phyloP scores from a whole-genome alignment of 2,888 invertebrate species.

The Hemicrepidius hirtus region DNA sequence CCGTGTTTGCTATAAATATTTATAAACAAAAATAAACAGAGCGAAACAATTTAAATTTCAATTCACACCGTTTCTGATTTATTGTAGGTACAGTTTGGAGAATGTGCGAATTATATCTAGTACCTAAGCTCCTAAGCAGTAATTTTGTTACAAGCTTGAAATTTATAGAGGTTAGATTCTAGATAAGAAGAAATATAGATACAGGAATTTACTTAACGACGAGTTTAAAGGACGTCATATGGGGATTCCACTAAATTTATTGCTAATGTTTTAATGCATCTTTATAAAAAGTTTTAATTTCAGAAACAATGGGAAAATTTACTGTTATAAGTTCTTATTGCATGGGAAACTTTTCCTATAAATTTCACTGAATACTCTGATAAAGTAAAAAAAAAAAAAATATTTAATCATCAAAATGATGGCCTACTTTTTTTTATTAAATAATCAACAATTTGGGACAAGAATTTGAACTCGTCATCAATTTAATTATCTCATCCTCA shows the following conservation, averaged over 20 bases:
- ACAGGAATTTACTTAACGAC: conserved; percentile 29
- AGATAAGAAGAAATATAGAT: conserved; percentile 39
- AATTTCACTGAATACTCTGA: no score
- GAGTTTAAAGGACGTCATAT: conserved; percentile 25
- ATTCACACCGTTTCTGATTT: background rate
- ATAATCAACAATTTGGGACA: no score
- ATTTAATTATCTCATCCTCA: no score
- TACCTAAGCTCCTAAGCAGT: background rate
- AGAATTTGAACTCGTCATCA: no score
- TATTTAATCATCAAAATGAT: no score
- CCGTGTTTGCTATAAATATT: background rate
- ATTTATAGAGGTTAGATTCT: conserved; percentile 36
- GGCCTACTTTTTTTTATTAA: no score
- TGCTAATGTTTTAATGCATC: conserved; percentile 19
- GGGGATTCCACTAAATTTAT: conserved; percentile 18
- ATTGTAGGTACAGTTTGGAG: background rate
- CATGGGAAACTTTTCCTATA: no score
- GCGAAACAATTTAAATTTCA: conserved; percentile 1
- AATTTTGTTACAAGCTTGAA: conserved; percentile 7
- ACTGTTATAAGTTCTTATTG: no score
- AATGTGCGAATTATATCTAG: conserved; percentile 22
- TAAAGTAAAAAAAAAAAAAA: no score
- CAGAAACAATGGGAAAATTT: conserved; percentile 6
- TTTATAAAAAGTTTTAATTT: background rate
- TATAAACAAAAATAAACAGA: background rate